These are phyloP conservation scores for Hermetia illucens DNA, from an alignment of 1,140 invertebrate species.

Conservation along the genomic window DNA sequence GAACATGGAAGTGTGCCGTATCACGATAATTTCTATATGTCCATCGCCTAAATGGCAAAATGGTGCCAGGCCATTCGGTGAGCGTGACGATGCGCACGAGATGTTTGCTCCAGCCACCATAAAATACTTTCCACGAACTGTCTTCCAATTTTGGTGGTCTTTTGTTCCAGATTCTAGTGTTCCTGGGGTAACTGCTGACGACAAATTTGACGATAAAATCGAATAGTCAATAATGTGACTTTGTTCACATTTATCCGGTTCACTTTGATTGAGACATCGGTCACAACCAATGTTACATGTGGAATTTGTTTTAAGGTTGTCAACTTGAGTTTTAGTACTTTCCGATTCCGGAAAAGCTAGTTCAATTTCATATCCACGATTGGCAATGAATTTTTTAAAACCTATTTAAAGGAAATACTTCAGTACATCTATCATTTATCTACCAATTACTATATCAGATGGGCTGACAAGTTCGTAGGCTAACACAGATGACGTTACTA, in stretches of 20 bases:
- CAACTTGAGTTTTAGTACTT: slow-evolving; percentile 1
- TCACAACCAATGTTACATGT: slow-evolving; percentile 21
- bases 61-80: slow-evolving; percentile 63
- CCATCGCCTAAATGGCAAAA: slow-evolving; percentile 72
- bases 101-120: slow-evolving; percentile 66
- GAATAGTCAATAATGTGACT: too few species aligned
- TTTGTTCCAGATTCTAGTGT: background rate
- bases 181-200: slow-evolving; percentile 4
- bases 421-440: too few species aligned
- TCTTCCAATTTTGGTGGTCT: slow-evolving; percentile 33
- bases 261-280: too few species aligned
- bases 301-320: too few species aligned
- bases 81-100: slow-evolving; percentile 60
- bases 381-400: slow-evolving; percentile 55
- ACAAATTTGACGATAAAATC: background rate
- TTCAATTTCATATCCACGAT: slow-evolving; percentile 59
- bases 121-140: slow-evolving; percentile 57
- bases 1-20: slow-evolving; percentile 55
- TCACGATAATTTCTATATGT: slow-evolving; percentile 61
- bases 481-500: too few species aligned
- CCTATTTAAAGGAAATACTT: slow-evolving; percentile 32
- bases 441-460: too few species aligned
- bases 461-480: too few species aligned
- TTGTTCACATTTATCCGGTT: too few species aligned
- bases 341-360: slow-evolving; percentile 36